These are phyloP conservation scores for Peromyscus maniculatus DNA, from an alignment of 2,113 vertebrate genomes.

Conservation along the genomic window DNA sequence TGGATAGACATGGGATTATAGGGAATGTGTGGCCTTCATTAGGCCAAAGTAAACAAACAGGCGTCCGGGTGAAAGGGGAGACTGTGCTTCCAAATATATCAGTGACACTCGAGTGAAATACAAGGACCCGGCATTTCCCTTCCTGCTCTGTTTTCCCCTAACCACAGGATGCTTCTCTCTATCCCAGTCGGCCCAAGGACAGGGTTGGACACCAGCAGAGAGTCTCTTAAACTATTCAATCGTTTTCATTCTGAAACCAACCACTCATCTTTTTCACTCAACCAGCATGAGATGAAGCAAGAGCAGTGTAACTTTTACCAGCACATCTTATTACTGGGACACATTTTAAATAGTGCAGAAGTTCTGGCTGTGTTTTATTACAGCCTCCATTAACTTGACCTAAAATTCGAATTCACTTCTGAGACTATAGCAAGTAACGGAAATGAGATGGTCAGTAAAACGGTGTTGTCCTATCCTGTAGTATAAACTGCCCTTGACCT, in stretches of 20 bases:
- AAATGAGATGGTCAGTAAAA: slow-evolving; percentile 73
- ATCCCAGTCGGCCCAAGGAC: slow-evolving; percentile 72
- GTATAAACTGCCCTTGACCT: slow-evolving; percentile 57
- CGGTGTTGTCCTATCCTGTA: slow-evolving; percentile 71
- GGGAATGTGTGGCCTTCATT: neutral
- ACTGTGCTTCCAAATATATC: slow-evolving; percentile 79
- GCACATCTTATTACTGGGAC: neutral
- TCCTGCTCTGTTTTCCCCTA: slow-evolving; percentile 54
- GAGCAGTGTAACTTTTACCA: neutral
- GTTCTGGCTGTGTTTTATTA: slow-evolving; percentile 25
- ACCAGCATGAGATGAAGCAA: neutral
- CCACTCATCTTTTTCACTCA: neutral
- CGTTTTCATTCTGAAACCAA: slow-evolving; percentile 65
- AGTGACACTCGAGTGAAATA: slow-evolving; percentile 61
- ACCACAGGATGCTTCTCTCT: slow-evolving; percentile 78
- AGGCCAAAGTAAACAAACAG: slow-evolving; percentile 77
- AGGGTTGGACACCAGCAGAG: slow-evolving; percentile 35
- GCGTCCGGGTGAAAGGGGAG: slow-evolving; percentile 62
- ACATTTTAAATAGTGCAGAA: neutral
- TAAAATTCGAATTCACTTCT: slow-evolving; percentile 47
- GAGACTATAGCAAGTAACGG: slow-evolving; percentile 73
- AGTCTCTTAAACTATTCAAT: slow-evolving; percentile 46
- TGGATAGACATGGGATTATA: neutral
- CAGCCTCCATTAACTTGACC: slow-evolving; percentile 9
- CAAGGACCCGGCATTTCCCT: neutral